Percentiles rank a stretch among this genome's conserved stretches.
Evolutionary conservation across 2,113 vertebrate genomes (phyloP).

Genomic region (Erythrolamprus reginae): DNA sequence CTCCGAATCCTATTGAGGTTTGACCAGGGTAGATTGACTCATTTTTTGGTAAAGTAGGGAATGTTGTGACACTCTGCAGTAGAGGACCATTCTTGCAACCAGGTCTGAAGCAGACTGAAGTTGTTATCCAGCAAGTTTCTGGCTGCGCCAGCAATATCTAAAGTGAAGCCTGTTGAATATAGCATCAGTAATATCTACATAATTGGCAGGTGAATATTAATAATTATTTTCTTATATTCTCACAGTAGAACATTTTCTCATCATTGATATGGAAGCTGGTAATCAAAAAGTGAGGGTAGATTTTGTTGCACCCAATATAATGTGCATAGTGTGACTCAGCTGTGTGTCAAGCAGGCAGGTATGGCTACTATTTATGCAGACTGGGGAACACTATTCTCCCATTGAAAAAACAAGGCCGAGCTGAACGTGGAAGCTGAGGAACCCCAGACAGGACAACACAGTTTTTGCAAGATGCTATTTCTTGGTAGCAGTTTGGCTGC

Average conservation of each 20-base stretch:
- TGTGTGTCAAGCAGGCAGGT: not conserved
- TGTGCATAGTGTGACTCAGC: not conserved
- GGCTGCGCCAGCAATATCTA: not conserved
- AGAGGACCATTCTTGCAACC: not conserved
- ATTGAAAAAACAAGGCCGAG: not conserved
- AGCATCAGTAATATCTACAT: not conserved
- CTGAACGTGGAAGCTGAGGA: not conserved
- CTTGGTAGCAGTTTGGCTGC: not conserved
- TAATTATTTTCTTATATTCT: not conserved
- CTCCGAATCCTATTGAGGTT: not conserved
- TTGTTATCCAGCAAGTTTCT: not conserved
- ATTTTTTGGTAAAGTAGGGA: not conserved
- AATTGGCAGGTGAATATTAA: not conserved
- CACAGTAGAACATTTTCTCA: not conserved
- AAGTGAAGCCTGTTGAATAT: not conserved
- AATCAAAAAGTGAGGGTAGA: not conserved
- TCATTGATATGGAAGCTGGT: not conserved
- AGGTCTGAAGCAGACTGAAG: not conserved
- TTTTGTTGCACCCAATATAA: not conserved
- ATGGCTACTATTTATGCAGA: not conserved
- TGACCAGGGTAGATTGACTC: not conserved
- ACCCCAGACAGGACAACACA: not conserved
- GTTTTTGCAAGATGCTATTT: not conserved
- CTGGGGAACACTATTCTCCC: not conserved
- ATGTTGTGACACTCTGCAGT: not conserved